Conservation (phyloP, 2,797 vertebrate genomes). For the Anas georgica region DNA sequence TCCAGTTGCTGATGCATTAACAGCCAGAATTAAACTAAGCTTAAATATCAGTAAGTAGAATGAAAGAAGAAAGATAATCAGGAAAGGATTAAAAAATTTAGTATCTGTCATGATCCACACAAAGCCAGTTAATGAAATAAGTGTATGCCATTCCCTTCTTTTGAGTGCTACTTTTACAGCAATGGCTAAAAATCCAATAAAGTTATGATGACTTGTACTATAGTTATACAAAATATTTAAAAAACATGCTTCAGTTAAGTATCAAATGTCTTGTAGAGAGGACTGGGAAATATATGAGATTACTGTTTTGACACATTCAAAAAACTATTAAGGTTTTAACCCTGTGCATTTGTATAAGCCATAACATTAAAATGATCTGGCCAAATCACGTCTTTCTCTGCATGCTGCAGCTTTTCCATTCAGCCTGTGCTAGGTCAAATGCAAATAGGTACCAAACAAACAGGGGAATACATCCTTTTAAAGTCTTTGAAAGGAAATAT, state of each 20-base stretch:
- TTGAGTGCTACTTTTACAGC: neutral
- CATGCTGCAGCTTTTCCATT: conserved; percentile 65
- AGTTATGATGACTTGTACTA: conserved; percentile 52
- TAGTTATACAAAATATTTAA: neutral
- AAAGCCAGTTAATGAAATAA: conserved; percentile 2
- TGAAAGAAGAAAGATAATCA: neutral
- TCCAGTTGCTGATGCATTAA: conserved; percentile 20
- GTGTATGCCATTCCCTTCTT: neutral
- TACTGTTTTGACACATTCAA: neutral
- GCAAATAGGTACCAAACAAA: conserved; percentile 66
- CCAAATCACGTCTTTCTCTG: conserved; percentile 20
- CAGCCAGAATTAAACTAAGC: conserved; percentile 22
- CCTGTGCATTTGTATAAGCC: conserved; percentile 34
- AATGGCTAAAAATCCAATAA: conserved; percentile 42
- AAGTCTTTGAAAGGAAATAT: conserved; percentile 46
- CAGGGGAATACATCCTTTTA: neutral
- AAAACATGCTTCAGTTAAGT: neutral
- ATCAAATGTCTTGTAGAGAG: neutral
- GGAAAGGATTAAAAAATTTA: neutral
- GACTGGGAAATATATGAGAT: neutral
- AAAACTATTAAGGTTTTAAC: conserved; percentile 52
- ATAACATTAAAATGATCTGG: conserved; percentile 49
- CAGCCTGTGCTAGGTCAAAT: conserved; percentile 67
- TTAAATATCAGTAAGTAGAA: conserved; percentile 30
- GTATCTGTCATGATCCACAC: neutral